Evolutionary conservation across 2,888 invertebrate species (phyloP), one percentile per base, ranked within the genome.

Genomic region (Yponomeuta malinellus): DNA sequence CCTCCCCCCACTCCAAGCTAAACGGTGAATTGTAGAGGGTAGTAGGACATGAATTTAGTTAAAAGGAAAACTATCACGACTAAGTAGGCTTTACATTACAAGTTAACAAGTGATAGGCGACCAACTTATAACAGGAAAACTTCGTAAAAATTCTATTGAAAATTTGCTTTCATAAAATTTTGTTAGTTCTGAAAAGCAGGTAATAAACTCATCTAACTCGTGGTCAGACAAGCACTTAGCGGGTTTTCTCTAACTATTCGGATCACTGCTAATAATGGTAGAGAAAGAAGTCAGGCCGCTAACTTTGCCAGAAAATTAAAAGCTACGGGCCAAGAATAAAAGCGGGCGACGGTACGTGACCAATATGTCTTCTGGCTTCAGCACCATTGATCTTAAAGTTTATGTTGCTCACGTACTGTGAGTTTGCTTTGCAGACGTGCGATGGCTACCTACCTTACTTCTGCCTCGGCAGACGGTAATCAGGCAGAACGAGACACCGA

Each of bases 371-470:
- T 81, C 43, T 70, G 74, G 78, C 75, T 75, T 74, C 73, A 71
- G 74, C 74, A 72, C 72, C 72, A 77, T 78, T 79, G 81, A 81
- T 81, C 83, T 78, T 77, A 75, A 78, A 81, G 79, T 83, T 85
- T 87, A 89, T 89, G 88, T 88, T 78, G 78, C 82, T 86, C 90
- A 89, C 90, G 90, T 89, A 76, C 75, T 75, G 75, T 78, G 84
- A 89, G 89, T 89, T 89, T 89, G 88, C 87, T 88, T 84, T 85
- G 83, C 85, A 85, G 86, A 86, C 86, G 86, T 85, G 82, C 84
- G 78, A 82, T 79, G 85, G 87, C 84, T 87, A 83, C 83, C 85
- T 86, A 37, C 43, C 33, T 69, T 69, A 37, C 69, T 37, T 52
- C 70, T 48, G 70, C 33, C 64, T 63, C 69, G 33, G 33, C 52